These are phyloP conservation scores for Phalacrocorax aristotelis DNA, from an alignment of 2,113 vertebrate genomes.

Conservation along the genomic window DNA sequence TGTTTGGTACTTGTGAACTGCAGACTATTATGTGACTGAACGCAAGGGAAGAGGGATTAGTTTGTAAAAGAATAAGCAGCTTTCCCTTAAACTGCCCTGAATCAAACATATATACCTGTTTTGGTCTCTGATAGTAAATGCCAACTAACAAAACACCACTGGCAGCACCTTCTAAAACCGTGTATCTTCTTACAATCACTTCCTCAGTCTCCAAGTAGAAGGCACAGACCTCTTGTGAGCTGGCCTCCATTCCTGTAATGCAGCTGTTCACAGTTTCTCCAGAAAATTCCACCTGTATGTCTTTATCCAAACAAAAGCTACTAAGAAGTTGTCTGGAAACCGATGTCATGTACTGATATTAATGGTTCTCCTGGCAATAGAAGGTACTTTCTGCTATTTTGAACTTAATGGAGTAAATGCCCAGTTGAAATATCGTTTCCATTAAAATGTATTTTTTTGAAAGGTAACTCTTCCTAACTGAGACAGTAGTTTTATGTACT, in stretches of 20 bases:
- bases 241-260: neutral
- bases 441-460: neutral
- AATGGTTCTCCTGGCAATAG: neutral
- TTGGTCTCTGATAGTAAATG: conserved; percentile 57
- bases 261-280: neutral
- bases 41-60: conserved; percentile 69
- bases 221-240: neutral
- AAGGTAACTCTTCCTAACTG: neutral
- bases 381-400: neutral
- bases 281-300: neutral
- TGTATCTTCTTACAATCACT: neutral
- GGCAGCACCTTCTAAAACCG: neutral
- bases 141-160: conserved; percentile 20
- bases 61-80: conserved; percentile 64
- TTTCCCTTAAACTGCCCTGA: conserved; percentile 56
- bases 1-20: conserved; percentile 60
- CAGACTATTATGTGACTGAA: conserved; percentile 62
- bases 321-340: neutral
- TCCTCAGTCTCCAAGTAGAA: neutral
- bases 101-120: conserved; percentile 28
- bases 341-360: neutral
- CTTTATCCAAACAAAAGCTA: neutral
- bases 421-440: neutral
- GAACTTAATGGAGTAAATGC: neutral
- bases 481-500: neutral